Evolutionary conservation across 37 sponge, comb jelly and placozoan species (phyloP).

Genomic region (Amphimedon queenslandica): DNA sequence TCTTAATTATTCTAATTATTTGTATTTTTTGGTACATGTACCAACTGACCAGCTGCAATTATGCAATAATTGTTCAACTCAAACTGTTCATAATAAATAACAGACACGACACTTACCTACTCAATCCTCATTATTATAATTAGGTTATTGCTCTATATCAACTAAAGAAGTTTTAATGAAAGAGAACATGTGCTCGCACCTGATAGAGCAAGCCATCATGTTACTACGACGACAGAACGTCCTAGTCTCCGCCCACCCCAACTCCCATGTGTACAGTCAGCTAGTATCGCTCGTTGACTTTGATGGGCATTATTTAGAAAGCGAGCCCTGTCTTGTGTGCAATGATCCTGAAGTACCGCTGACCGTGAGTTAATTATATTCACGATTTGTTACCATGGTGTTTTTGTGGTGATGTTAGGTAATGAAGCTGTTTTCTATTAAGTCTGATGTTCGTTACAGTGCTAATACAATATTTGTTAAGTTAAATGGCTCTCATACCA

Average conservation of each 20-base stretch:
- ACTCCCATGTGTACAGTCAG: constrained; percentile 78
- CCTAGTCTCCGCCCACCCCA: constrained; percentile 68
- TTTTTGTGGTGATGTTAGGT: no score
- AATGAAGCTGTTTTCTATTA: constrained; percentile 68
- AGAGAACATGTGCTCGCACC: constrained; percentile 33
- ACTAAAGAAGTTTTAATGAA: constrained; percentile 41
- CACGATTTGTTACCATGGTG: neutral
- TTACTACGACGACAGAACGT: constrained; percentile 70
- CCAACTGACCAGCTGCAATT: no score
- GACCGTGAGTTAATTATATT: constrained; percentile 21
- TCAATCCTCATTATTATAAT: no score
- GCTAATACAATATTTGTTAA: constrained; percentile 80
- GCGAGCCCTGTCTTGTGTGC: constrained; percentile 92
- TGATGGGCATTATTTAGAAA: constrained; percentile 93
- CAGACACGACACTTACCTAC: no score
- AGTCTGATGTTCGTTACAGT: constrained; percentile 78
- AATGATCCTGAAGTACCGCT: constrained; percentile 90
- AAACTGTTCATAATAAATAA: no score
- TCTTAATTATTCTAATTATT: no score
- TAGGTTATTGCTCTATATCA: constrained; percentile 62
- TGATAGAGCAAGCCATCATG: constrained; percentile 46
- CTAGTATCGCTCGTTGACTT: constrained; percentile 77
- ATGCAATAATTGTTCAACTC: no score
- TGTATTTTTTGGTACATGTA: no score
- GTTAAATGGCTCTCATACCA: constrained; percentile 58